Evolutionary conservation across 1,140 invertebrate genomes (phyloP), one percentile per base, ranked within the genome.

Genomic region (Sitophilus oryzae): DNA sequence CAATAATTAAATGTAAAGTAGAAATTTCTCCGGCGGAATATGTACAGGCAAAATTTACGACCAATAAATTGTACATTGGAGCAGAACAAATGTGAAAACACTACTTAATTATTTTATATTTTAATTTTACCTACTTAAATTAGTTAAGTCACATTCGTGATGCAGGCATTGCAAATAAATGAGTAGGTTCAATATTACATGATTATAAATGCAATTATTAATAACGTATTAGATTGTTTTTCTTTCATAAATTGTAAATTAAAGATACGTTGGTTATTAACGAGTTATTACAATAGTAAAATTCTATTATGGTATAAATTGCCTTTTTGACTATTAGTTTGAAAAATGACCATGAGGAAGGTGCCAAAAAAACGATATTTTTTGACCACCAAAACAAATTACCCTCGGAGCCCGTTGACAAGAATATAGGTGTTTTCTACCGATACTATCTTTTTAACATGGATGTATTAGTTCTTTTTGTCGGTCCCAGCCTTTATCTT

Each of bases 391-490:
- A 42, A 53, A 55, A 49, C 46, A 55, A 49, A 49, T 48, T 55
- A 48, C 44, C 45, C 30, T 30, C n/a, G 42, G 23, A 15, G 40
- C 30, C 23, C 53, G 53, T 55, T 55, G 53, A 55, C 45, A 55
- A 55, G 44, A 55, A 55, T 54, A 54, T 55, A 43, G 23, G 53
- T 55, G 52, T 54, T 54, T 49, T 41, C 21, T 41, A 18, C 45
- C 15, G 53, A 56, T 56, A 56, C 36, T 25, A 56, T 56, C 53
- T 56, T 30, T n/a, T 43, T 49, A 56, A 56, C 53, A 48, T 56
- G 45, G 53, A 45, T 56, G 44, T 56, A 56, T 56, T 56, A 56
- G 53, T 56, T 48, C 53, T 56, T 21, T 56, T 48, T 56, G 46
- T 49, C 44, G 46, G 46, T 49, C 45, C 45, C 44, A 22, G 45